A percentile compares a stretch with the other conserved stretches of the same genome.
Evolutionary conservation across 2,797 vertebrate genomes (phyloP).

Genomic region (Paratrypauchen microcephalus): DNA sequence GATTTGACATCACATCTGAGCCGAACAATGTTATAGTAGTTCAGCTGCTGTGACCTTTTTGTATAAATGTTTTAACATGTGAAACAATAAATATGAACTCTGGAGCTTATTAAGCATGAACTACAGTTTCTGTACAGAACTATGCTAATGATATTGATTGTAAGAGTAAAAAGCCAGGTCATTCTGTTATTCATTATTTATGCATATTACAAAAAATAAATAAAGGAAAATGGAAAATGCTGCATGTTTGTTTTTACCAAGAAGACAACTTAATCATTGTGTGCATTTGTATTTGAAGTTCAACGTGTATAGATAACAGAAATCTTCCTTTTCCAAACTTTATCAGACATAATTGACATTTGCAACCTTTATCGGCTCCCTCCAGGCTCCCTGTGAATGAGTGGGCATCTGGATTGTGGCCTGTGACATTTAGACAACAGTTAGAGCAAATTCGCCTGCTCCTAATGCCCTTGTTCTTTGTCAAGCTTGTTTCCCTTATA

Average conservation of each 20-base stretch:
- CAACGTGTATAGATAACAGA: constrained; percentile 52
- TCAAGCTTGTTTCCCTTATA: constrained; percentile 30
- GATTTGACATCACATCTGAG: constrained; percentile 8
- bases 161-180: neutral
- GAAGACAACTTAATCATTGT: constrained; percentile 8
- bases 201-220: neutral
- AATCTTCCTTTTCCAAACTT: constrained; percentile 55
- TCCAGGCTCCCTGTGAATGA: constrained; percentile 58
- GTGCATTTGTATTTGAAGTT: constrained; percentile 23
- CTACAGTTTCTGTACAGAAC: neutral
- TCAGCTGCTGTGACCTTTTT: neutral
- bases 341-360: constrained; percentile 72
- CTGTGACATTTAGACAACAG: constrained; percentile 79
- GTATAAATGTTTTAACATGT: neutral
- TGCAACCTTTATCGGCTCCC: constrained; percentile 66
- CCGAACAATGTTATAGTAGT: neutral
- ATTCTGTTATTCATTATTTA: neutral
- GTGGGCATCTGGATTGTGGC: constrained; percentile 63
- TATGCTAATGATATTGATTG: constrained; percentile 7
- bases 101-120: constrained; percentile 3
- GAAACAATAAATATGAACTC: neutral
- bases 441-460: constrained; percentile 62
- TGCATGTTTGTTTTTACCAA: constrained; percentile 7
- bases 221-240: neutral
- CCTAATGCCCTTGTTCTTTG: constrained; percentile 56